Conservation (phyloP, 2,888 invertebrate species). For the Euplexia lucipara region DNA sequence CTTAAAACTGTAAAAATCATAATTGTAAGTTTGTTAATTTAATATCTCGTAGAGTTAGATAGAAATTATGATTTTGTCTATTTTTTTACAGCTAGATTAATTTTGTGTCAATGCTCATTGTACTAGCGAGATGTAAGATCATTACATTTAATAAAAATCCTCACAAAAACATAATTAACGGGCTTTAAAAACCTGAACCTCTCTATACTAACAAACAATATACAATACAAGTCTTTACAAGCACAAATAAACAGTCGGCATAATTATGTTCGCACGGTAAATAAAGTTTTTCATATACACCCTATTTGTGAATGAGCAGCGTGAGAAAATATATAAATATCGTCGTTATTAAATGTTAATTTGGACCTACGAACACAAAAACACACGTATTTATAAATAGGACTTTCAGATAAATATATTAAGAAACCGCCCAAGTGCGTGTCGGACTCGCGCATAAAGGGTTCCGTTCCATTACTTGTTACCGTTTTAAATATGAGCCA, state of each 20-base stretch:
- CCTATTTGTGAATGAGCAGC: conserved; percentile 30
- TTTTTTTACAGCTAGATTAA: no score
- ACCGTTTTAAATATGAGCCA: no score
- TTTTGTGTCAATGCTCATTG: no score
- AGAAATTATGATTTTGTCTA: no score
- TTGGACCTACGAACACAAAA: conserved; percentile 28
- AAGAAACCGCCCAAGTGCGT: no score
- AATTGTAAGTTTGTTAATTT: no score
- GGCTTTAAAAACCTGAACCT: neutral
- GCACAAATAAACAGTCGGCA: neutral
- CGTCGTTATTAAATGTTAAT: conserved; percentile 33
- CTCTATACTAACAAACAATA: neutral
- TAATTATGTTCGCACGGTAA: conserved; percentile 22
- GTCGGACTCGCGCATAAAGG: no score
- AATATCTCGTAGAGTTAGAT: no score
- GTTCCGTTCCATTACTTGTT: no score
- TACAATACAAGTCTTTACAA: conserved; percentile 10
- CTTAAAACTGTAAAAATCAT: no score
- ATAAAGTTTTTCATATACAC: conserved; percentile 19
- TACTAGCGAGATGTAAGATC: no score
- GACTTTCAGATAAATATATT: neutral
- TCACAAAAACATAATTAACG: conserved; percentile 6
- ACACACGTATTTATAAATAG: conserved; percentile 25
- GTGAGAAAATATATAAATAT: conserved; percentile 37
- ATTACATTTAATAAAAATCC: neutral